These are phyloP conservation scores for Euglossa dilemma DNA, from an alignment of 1,140 invertebrate species.

Conservation along the genomic window DNA sequence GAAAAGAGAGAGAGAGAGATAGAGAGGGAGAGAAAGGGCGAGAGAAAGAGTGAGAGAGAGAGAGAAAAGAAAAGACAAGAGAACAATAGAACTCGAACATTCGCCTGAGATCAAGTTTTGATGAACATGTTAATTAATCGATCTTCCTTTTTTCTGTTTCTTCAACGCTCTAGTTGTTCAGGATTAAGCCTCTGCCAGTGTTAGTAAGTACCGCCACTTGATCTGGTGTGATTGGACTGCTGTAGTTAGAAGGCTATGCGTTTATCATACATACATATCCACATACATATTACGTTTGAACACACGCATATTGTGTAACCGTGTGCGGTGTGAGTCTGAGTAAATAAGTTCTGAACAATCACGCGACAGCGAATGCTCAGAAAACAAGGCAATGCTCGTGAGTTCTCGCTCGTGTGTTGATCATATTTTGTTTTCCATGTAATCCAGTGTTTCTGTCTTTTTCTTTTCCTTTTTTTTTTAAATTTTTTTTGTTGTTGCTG, in stretches of 20 bases:
- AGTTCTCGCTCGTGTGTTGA: not conserved
- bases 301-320: slow-evolving; percentile 32
- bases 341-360: slow-evolving; percentile 12
- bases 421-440: not conserved
- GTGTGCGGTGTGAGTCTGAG: slow-evolving; percentile 45
- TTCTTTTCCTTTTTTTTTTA: not conserved
- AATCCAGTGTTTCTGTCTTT: not conserved
- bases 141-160: slow-evolving; percentile 85
- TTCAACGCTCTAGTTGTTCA: slow-evolving; percentile 93
- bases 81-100: slow-evolving; percentile 20
- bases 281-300: slow-evolving; percentile 39
- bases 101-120: slow-evolving; percentile 41
- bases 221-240: slow-evolving; percentile 85
- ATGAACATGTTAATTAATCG: slow-evolving; percentile 80
- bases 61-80: slow-evolving; percentile 2
- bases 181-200: slow-evolving; percentile 97
- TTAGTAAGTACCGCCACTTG: slow-evolving; percentile 93
- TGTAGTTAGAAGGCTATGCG: slow-evolving; percentile 83
- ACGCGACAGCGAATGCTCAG: not conserved
- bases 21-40: not conserved
- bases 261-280: slow-evolving; percentile 63
- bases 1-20: not conserved
- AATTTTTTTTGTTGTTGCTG: not conserved
- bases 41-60: not conserved
- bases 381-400: not conserved